These are phyloP conservation scores for Sebastes steindachneri DNA, from an alignment of 2,797 vertebrate species.

Conservation along the genomic window DNA sequence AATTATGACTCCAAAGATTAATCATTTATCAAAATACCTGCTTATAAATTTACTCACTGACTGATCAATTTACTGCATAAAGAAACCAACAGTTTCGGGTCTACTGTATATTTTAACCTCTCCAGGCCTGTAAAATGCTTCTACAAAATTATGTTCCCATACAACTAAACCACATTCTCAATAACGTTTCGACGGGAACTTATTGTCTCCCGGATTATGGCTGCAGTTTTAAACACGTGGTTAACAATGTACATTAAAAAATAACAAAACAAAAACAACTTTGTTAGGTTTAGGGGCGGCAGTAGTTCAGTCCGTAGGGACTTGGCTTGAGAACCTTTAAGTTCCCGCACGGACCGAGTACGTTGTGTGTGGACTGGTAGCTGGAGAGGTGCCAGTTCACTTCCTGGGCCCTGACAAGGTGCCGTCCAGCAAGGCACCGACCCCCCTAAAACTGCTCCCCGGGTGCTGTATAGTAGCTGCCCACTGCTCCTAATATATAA, in stretches of 20 bases:
- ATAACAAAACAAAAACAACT: too few relatives aligned
- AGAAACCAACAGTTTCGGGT: neutral
- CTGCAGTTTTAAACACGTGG: neutral
- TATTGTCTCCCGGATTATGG: neutral
- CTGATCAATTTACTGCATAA: neutral
- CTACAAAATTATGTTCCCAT: neutral
- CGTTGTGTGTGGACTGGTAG: too few relatives aligned
- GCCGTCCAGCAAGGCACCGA: rapidly evolving
- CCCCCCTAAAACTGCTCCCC: too few relatives aligned
- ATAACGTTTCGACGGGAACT: neutral
- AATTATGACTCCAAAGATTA: neutral
- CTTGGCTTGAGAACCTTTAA: too few relatives aligned
- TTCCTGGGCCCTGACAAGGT: too few relatives aligned
- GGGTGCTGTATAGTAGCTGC: too few relatives aligned
- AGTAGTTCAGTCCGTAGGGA: too few relatives aligned
- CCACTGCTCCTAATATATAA: too few relatives aligned
- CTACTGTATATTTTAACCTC: neutral
- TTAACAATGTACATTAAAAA: neutral
- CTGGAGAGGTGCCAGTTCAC: too few relatives aligned
- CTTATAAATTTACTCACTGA: neutral
- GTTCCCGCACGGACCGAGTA: too few relatives aligned
- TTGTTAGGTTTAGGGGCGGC: too few relatives aligned
- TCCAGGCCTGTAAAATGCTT: neutral
- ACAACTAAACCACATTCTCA: neutral
- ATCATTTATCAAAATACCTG: neutral